Conservation (phyloP, 2,113 vertebrate species). For the Cyprinodon variegatus region DNA sequence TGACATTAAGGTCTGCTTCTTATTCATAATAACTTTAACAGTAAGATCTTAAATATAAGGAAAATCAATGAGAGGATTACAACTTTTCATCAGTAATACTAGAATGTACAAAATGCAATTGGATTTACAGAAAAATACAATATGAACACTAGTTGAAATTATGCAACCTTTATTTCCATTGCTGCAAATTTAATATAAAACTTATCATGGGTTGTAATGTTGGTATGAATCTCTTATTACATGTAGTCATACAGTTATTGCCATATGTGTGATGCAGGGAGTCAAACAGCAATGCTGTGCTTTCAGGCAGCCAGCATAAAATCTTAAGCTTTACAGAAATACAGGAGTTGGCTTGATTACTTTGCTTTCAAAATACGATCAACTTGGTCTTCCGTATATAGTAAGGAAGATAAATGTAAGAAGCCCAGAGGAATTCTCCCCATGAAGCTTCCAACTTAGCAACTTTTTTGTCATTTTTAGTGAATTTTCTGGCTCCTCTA, state of each 20-base stretch:
- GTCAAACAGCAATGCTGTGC: neutral
- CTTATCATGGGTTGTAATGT: too few relatives aligned
- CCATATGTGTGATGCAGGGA: neutral
- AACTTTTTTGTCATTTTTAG: neutral
- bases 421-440: neutral
- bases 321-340: neutral
- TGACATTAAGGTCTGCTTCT: neutral
- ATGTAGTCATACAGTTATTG: neutral
- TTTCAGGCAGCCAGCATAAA: neutral
- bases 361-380: neutral
- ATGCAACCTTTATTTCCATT: neutral
- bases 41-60: neutral
- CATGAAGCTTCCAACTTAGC: neutral
- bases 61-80: neutral
- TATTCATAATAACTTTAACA: neutral
- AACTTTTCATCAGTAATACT: neutral
- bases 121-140: neutral
- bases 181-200: too few relatives aligned
- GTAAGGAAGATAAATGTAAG: neutral
- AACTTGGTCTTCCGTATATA: neutral
- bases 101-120: neutral
- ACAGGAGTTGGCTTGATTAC: neutral
- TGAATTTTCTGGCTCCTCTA: neutral
- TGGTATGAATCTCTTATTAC: too few relatives aligned
- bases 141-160: neutral